These are phyloP conservation scores for Amaurobius ferox DNA, from an alignment of 2,888 invertebrate genomes.

Conservation along the genomic window DNA sequence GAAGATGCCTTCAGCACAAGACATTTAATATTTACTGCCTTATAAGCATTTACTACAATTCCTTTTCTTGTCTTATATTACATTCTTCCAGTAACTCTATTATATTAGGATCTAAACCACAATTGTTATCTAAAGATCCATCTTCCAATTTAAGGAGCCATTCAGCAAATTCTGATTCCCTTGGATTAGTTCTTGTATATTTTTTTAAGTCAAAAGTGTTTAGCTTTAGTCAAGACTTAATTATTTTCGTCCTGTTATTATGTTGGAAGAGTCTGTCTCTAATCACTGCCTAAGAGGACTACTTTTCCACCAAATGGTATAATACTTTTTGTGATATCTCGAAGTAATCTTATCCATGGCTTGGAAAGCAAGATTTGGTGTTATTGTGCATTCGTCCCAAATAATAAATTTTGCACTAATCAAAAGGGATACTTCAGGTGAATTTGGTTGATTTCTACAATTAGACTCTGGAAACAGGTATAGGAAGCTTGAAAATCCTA, in stretches of 20 bases:
- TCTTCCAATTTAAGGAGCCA: background rate
- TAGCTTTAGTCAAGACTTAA: background rate
- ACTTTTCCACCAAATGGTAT: conserved; percentile 57
- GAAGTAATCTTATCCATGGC: conserved; percentile 22
- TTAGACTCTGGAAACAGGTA: background rate
- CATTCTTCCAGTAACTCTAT: background rate
- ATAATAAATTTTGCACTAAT: conserved; percentile 5
- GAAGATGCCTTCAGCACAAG: no score
- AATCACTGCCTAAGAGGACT: conserved; percentile 59
- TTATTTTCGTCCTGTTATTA: background rate
- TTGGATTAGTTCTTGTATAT: background rate
- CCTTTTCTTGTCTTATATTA: background rate
- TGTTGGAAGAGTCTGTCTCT: conserved; percentile 55
- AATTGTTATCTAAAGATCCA: background rate
- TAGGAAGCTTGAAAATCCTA: conserved; percentile 3
- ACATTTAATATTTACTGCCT: no score
- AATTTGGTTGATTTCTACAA: background rate
- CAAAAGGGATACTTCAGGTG: background rate
- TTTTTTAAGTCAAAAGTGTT: background rate
- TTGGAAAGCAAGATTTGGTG: background rate
- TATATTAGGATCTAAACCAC: background rate
- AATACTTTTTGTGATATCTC: conserved; percentile 29
- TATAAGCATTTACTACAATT: no score
- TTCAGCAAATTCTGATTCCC: background rate
- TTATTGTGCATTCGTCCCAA: conserved; percentile 52